These are phyloP conservation scores for Ceyx erithaca DNA, from an alignment of 2,797 vertebrate genomes.

Conservation along the genomic window DNA sequence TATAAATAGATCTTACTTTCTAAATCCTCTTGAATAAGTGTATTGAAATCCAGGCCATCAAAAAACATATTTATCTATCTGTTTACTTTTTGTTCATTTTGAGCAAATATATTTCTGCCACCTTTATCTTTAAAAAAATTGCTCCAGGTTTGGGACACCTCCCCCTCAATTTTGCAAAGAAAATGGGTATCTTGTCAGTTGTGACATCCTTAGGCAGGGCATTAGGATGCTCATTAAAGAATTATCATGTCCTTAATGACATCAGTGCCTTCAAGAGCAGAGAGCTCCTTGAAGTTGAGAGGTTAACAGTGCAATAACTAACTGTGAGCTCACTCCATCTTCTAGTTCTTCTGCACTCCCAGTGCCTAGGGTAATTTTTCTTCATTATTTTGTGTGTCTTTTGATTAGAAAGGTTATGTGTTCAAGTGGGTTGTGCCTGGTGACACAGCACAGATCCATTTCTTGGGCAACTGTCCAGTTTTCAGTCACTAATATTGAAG, in stretches of 20 bases:
- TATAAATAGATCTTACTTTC: not conserved
- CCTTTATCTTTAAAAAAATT: not conserved
- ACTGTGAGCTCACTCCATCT: constrained; percentile 4
- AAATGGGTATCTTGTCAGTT: rapidly evolving
- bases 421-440: not conserved
- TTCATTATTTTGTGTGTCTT: not conserved
- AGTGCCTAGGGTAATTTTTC: constrained; percentile 15
- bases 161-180: not conserved
- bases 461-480: constrained; percentile 35
- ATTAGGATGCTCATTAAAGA: not conserved
- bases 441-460: not conserved
- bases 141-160: not conserved
- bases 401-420: not conserved
- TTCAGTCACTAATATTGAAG: constrained; percentile 1
- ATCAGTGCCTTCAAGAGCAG: not conserved
- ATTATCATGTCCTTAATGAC: not conserved
- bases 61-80: not conserved
- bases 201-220: not conserved
- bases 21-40: not conserved
- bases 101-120: constrained; percentile 16
- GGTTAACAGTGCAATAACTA: constrained; percentile 9
- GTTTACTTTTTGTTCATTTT: not conserved
- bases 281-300: not conserved
- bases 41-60: not conserved
- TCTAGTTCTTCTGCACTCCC: not conserved